Conservation (phyloP, 2,888 invertebrate species). For the Pandemis cinnamomeana region DNA sequence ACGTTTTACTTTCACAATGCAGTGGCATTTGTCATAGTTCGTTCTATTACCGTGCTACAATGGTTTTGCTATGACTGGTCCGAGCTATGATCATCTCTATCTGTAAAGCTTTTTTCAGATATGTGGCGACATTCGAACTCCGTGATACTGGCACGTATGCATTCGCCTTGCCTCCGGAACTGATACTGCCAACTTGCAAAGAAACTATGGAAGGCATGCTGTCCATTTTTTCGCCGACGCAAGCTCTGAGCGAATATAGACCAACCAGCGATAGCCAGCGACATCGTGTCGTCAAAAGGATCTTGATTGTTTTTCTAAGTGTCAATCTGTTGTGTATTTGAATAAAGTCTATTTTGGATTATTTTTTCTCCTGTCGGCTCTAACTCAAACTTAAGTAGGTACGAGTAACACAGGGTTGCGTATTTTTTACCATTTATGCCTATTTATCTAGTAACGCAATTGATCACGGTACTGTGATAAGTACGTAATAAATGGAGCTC, state of each 20-base stretch:
- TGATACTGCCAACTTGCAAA: slow-evolving; percentile 83
- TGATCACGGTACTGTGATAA: too few species aligned
- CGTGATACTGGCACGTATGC: slow-evolving; percentile 83
- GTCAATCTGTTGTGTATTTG: background rate
- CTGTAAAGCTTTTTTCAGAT: slow-evolving; percentile 42
- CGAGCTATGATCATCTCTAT: too few species aligned
- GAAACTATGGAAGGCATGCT: slow-evolving; percentile 78
- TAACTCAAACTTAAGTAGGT: too few species aligned
- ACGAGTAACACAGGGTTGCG: too few species aligned
- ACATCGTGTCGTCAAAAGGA: background rate
- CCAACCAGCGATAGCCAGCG: too few species aligned
- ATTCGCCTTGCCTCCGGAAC: slow-evolving; percentile 84
- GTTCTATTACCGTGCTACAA: too few species aligned
- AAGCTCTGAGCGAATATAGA: background rate
- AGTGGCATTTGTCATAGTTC: too few species aligned
- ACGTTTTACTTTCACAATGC: too few species aligned
- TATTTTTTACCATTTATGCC: too few species aligned
- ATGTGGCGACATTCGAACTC: slow-evolving; percentile 86
- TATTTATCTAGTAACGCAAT: too few species aligned
- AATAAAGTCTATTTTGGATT: background rate
- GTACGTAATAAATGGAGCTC: too few species aligned
- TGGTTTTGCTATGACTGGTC: too few species aligned
- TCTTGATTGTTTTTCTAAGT: background rate
- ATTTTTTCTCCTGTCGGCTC: background rate
- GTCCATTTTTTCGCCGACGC: slow-evolving; percentile 5